These are phyloP conservation scores for Elegia similella DNA, from an alignment of 2,888 invertebrate species.

Conservation along the genomic window DNA sequence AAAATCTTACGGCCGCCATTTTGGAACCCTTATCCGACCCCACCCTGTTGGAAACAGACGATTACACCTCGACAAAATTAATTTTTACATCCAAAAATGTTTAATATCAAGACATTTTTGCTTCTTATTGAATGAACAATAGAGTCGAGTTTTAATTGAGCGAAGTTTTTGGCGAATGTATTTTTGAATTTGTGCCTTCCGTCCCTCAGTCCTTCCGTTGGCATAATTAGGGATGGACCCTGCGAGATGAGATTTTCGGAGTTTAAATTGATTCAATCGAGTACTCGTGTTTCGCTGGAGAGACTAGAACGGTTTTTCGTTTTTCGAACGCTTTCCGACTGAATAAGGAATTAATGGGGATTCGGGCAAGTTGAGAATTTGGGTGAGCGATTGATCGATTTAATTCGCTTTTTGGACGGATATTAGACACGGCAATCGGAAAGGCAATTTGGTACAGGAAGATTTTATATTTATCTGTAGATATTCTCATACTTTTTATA, in stretches of 20 bases:
- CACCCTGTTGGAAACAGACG: slow-evolving; percentile 69
- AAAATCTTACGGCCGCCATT: slow-evolving; percentile 79
- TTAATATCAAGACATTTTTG: slow-evolving; percentile 19
- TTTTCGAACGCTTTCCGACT: slow-evolving; percentile 45
- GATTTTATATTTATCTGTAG: not conserved
- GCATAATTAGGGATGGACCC: slow-evolving; percentile 79
- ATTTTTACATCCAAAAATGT: slow-evolving; percentile 28
- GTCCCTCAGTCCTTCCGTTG: slow-evolving; percentile 66
- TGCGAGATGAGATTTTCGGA: slow-evolving; percentile 73
- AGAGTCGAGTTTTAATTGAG: slow-evolving; percentile 32
- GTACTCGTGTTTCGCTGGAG: slow-evolving; percentile 67
- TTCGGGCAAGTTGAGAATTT: slow-evolving; percentile 29
- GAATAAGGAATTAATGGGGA: slow-evolving; percentile 62
- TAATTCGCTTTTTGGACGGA: slow-evolving; percentile 23
- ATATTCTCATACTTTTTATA: too few relatives aligned
- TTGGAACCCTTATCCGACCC: slow-evolving; percentile 72
- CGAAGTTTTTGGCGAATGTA: slow-evolving; percentile 33
- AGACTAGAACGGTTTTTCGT: slow-evolving; percentile 39
- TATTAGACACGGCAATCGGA: not conserved
- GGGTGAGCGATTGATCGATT: slow-evolving; percentile 28
- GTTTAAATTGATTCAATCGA: slow-evolving; percentile 80
- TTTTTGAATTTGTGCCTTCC: slow-evolving; percentile 56
- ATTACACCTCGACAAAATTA: slow-evolving; percentile 65
- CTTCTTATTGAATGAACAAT: slow-evolving; percentile 27
- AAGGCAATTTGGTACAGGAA: not conserved